phyloP scores from a whole-genome alignment of 2,888 invertebrate genomes.

The Cataglyphis rosenhaueri region DNA sequence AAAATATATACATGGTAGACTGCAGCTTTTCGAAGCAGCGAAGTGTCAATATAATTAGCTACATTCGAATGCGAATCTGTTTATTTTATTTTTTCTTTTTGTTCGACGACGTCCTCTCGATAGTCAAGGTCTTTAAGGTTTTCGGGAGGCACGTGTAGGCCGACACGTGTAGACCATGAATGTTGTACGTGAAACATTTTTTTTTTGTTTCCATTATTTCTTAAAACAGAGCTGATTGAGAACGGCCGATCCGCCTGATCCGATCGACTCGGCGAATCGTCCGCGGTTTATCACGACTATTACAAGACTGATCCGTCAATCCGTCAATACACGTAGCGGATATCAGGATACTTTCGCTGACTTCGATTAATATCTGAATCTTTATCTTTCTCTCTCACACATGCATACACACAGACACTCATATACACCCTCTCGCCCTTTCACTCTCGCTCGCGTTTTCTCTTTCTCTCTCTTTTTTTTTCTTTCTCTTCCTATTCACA shows the following conservation, averaged over 20 bases:
- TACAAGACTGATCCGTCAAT: conserved; percentile 53
- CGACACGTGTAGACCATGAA: conserved; percentile 71
- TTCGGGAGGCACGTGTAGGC: conserved; percentile 72
- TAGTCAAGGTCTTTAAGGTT: conserved; percentile 54
- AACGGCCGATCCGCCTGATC: conserved; percentile 23
- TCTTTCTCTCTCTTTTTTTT: conserved; percentile 43
- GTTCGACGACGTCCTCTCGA: conserved; percentile 61
- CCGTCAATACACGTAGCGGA: conserved; percentile 44
- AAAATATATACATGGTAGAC: conserved; percentile 85
- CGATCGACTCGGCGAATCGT: conserved; percentile 32
- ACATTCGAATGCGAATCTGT: conserved; percentile 70
- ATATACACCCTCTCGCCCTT: conserved; percentile 54
- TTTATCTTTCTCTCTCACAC: conserved; percentile 51
- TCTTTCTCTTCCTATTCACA: conserved; percentile 56
- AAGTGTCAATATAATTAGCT: conserved; percentile 80
- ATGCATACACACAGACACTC: neutral
- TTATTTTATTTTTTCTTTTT: conserved; percentile 14
- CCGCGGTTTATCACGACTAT: conserved; percentile 19
- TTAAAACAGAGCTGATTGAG: conserved; percentile 35
- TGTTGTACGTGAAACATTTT: conserved; percentile 43
- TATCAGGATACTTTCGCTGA: conserved; percentile 75
- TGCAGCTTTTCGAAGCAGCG: conserved; percentile 84
- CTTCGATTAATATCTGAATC: conserved; percentile 77
- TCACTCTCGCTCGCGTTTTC: conserved; percentile 45
- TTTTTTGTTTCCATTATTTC: conserved; percentile 37